These are phyloP conservation scores for Aleiodes alternator DNA, from an alignment of 2,888 invertebrate species.

Conservation along the genomic window DNA sequence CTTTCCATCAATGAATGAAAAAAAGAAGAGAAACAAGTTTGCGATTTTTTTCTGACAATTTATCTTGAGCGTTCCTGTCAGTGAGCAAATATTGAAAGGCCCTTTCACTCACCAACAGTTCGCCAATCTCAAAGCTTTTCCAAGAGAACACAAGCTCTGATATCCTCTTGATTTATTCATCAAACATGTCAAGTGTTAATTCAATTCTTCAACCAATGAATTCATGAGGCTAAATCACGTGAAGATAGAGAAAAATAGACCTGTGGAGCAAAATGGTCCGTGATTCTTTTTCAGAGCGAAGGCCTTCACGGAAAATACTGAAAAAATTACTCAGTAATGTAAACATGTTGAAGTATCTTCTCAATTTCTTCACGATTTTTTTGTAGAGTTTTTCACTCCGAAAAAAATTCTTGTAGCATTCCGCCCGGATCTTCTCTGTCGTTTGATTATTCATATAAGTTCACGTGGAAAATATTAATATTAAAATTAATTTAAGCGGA, in stretches of 20 bases:
- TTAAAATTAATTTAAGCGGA: no score
- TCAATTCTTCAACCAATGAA: not conserved
- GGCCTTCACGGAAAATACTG: no score
- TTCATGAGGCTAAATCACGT: no score
- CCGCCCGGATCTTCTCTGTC: no score
- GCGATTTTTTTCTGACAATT: not conserved
- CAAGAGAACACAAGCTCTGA: not conserved
- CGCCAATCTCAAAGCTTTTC: not conserved
- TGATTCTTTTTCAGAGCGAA: no score
- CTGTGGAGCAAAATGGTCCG: no score
- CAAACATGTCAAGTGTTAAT: not conserved
- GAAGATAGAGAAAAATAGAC: no score
- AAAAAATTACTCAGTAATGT: no score
- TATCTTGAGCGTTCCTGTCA: not conserved
- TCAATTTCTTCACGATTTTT: no score
- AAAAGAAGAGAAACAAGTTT: not conserved
- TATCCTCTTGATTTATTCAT: not conserved
- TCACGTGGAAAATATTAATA: not conserved
- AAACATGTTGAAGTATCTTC: no score
- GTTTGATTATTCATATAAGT: not conserved
- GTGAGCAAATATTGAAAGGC: conserved; percentile 12
- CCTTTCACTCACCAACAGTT: not conserved
- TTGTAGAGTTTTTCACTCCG: no score
- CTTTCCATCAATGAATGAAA: not conserved
- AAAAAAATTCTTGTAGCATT: no score